These are phyloP conservation scores for Kryptolebias ocellatus DNA, from an alignment of 2,797 vertebrate species.

Conservation along the genomic window DNA sequence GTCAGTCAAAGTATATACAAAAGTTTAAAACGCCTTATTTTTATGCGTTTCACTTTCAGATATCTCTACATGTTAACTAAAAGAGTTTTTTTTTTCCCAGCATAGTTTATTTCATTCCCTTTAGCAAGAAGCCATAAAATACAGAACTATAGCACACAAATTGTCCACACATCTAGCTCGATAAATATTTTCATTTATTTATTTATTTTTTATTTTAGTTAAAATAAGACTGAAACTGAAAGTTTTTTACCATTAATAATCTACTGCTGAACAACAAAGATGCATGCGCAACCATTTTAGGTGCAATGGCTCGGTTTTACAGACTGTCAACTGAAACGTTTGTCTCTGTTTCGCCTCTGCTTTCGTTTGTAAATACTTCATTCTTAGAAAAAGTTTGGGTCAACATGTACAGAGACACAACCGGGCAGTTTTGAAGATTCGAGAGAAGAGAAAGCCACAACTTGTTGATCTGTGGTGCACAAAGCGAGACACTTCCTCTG, in stretches of 20 bases:
- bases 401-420: constrained; percentile 9
- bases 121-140: too few relatives aligned
- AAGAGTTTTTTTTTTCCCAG: too few relatives aligned
- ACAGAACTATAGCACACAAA: too few relatives aligned
- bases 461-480: background rate
- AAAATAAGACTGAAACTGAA: background rate
- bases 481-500: constrained; percentile 9
- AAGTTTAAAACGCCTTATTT: too few relatives aligned
- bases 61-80: too few relatives aligned
- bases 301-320: too few relatives aligned
- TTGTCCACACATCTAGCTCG: too few relatives aligned
- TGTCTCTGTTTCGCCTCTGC: background rate
- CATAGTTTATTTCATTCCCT: too few relatives aligned
- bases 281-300: background rate
- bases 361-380: background rate
- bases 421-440: background rate
- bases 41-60: too few relatives aligned
- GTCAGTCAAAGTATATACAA: too few relatives aligned
- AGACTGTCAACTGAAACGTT: background rate
- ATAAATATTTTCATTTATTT: too few relatives aligned
- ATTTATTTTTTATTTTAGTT: too few relatives aligned
- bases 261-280: fast-evolving
- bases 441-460: background rate
- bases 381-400: background rate
- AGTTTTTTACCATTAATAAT: background rate